Evolutionary conservation across 2,797 vertebrate species (phyloP), one percentile per base, ranked within the genome.

Genomic region (Sitta carolinensis): DNA sequence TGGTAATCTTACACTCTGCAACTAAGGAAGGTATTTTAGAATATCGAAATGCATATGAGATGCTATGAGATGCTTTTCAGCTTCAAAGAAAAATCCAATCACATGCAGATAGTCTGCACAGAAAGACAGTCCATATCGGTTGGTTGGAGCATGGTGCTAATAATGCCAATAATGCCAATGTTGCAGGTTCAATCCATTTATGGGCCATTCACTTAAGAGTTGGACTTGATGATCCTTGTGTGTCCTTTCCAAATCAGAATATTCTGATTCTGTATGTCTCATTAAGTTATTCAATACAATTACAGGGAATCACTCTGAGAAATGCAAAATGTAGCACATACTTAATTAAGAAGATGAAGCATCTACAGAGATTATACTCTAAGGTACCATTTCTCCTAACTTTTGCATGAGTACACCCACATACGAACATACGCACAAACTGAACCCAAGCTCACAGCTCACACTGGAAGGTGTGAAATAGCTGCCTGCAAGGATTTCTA

Each of bases 91-190:
- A 80, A 88, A 22, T 6, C 14, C 59, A 90, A 2, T 9, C 36
- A 32, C 26, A 18, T 13, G 29, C 23, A 87, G 55, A 42, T 45
- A 63, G 34, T n/a, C 51, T 52, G 20, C 29, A 69, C 3, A 52
- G 54, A 76, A 45, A 29, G 29, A 57, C 13, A 64, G 40, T 30
- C 38, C 18, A 34, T n/a, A 85, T 1, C 0, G 0, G 3, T 22
- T 90, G 34, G 7, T 2, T 47, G 26, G 42, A 62, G 17, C 42
- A 62, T 15, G 17, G 13, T 40, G 72, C n/a, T 76, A 52, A 36
- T 36, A 36, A 36, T 36, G 30, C 5, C 23, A 52, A 36, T 36
- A 36, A 36, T 36, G 30, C 5, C 23, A 61, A 40, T 7, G 40
- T 25, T 4, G 4, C 48, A 47, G 16, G 16, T 26, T 54, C 1